Evolutionary conservation across 2,888 invertebrate genomes (phyloP), one percentile per base, ranked within the genome.

Genomic region (Phasia obesa): DNA sequence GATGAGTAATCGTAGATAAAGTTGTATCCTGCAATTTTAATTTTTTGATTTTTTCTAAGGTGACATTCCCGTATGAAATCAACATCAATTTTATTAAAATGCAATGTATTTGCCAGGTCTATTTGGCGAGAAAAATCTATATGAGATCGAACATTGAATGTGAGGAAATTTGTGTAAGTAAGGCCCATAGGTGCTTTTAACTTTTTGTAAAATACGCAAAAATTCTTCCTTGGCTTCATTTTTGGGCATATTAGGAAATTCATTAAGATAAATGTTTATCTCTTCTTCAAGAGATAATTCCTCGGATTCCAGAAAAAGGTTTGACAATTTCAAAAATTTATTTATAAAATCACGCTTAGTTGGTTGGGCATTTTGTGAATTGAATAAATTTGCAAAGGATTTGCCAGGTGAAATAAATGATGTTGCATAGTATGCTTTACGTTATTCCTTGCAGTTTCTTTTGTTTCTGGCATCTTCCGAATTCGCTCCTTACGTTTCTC

Each of bases 201-300:
- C 49, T 59, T 71, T 71, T 1, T 59, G 59, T 3, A 47, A 25
- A 47, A 70, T 17, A 15, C 70, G 55, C 27, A 69, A 59, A 49
- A 70, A 70, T 47, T 70, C 70, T 15, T 1, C 15, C 13, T 60
- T 71, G 2, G 71, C 71, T 19, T 31, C 57, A 7, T 13, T 15
- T 31, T 70, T 70, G n/a, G 57, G 17, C 70, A 70, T 70, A 4
- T 27, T 49, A 59, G 31, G 17, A 27, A 11, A 70, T 13, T 70
- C 19, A 19, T 13, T 35, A 23, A 70, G 42, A 25, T 59, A 70
- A 15, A 19, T 38, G 38, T 38, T 38, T 9, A 38, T 38, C 15
- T 38, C 38, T 15, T 42, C 13, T 27, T 69, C 55, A 15, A 47
- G 27, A 1, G 57, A 9, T 17, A 27, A 27, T 27, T 51, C 13